A percentile compares a stretch with the other conserved stretches of the same genome.
Conservation (phyloP, 2,888 invertebrate species). For the Euzophera pinguis region DNA sequence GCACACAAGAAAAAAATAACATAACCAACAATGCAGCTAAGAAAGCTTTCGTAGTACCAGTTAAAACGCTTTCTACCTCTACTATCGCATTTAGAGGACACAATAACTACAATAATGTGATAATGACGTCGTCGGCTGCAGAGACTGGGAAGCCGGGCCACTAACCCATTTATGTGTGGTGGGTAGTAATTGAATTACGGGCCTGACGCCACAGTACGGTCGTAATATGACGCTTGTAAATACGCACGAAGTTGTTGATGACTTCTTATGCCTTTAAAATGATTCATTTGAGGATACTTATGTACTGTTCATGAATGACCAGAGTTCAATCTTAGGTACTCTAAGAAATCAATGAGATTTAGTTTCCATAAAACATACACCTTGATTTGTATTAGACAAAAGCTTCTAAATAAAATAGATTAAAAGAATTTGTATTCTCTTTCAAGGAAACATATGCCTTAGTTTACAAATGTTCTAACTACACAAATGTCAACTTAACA, state of each 20-base stretch:
- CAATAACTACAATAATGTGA: constrained; percentile 36
- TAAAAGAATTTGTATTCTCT: no score
- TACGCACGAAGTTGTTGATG: not conserved
- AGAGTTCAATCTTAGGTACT: no score
- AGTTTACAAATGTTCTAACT: no score
- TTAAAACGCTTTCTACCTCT: not conserved
- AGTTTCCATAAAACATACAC: no score
- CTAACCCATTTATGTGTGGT: constrained; percentile 60
- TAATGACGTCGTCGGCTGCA: constrained; percentile 36
- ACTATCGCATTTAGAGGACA: not conserved
- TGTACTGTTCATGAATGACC: not conserved
- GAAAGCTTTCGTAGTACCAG: not conserved
- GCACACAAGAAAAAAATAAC: no score
- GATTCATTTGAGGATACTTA: not conserved
- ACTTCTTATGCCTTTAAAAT: not conserved
- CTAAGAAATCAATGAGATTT: no score
- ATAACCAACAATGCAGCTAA: no score
- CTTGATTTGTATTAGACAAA: no score
- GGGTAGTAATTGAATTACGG: constrained; percentile 60
- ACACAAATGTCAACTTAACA: no score
- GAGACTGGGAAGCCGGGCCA: constrained; percentile 51
- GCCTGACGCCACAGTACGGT: constrained; percentile 29
- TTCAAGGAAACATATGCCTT: no score
- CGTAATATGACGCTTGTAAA: constrained; percentile 28
- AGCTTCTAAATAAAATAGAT: no score